These are phyloP conservation scores for Tor tambroides DNA, from an alignment of 2,113 vertebrate genomes.

Conservation along the genomic window DNA sequence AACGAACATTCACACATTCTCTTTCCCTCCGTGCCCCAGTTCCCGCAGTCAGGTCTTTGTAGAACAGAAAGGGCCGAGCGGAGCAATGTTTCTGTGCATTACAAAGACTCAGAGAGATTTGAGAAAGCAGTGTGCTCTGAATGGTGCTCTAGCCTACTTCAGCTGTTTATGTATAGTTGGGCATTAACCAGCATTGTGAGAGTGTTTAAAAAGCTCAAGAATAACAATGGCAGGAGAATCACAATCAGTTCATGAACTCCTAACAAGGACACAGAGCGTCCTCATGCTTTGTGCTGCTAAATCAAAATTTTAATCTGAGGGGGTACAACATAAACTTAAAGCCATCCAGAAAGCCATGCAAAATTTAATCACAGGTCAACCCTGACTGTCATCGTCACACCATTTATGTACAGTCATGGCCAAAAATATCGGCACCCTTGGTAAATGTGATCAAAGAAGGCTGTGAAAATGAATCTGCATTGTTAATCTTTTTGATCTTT, in stretches of 20 bases:
- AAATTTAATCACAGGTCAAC: conserved; percentile 48
- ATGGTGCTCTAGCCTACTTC: conserved; percentile 59
- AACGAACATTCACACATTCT: background rate
- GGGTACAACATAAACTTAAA: conserved; percentile 27
- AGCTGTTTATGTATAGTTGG: conserved; percentile 69
- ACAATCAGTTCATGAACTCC: conserved; percentile 29
- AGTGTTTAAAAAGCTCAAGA: conserved; percentile 60
- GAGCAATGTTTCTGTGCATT: conserved; percentile 22
- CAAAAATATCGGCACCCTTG: no score
- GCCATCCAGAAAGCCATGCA: conserved; percentile 15
- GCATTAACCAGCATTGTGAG: conserved; percentile 74
- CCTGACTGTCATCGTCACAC: background rate
- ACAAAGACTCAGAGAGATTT: conserved; percentile 10
- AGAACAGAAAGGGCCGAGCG: background rate
- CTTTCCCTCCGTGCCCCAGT: background rate
- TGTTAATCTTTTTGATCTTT: no score
- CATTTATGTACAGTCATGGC: no score
- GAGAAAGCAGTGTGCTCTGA: conserved; percentile 57
- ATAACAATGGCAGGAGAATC: conserved; percentile 38
- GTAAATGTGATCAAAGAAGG: no score
- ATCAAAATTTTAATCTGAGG: conserved; percentile 8
- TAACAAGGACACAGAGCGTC: background rate
- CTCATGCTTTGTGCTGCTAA: background rate
- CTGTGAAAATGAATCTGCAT: no score
- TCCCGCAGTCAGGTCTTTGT: conserved; percentile 3